These are phyloP conservation scores for Otocyon megalotis DNA, from an alignment of 2,113 vertebrate genomes.

Conservation along the genomic window DNA sequence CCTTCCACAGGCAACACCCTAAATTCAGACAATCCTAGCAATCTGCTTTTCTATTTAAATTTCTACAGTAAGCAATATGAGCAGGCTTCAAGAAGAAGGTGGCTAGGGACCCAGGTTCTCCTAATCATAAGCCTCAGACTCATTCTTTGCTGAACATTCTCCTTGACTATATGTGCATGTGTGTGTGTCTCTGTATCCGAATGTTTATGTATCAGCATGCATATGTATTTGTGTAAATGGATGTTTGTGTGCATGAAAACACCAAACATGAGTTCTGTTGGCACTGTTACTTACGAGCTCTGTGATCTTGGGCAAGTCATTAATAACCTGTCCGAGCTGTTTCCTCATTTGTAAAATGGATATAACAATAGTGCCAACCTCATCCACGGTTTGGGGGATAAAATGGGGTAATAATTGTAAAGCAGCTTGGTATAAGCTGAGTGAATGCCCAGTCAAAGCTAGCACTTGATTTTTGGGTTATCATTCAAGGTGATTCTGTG, in stretches of 20 bases:
- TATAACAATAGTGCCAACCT: neutral
- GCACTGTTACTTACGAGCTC: neutral
- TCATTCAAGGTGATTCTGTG: neutral
- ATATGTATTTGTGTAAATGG: neutral
- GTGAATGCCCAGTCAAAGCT: neutral
- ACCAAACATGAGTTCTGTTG: neutral
- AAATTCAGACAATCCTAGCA: neutral
- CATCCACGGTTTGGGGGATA: neutral
- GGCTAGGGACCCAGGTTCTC: neutral
- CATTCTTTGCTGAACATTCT: neutral
- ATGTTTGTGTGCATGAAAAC: neutral
- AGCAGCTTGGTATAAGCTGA: neutral
- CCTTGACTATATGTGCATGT: too few relatives aligned
- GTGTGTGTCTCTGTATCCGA: neutral
- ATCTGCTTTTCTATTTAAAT: neutral
- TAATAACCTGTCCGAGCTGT: neutral
- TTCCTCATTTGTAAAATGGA: neutral
- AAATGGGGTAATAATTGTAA: neutral
- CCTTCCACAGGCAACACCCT: neutral
- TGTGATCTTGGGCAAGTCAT: neutral
- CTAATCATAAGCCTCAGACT: neutral
- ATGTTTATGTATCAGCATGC: too few relatives aligned
- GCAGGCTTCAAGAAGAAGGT: neutral
- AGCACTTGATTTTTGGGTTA: neutral
- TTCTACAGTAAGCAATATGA: neutral